Conservation (phyloP, 2,888 invertebrate species). For the Melitaea athalia region DNA sequence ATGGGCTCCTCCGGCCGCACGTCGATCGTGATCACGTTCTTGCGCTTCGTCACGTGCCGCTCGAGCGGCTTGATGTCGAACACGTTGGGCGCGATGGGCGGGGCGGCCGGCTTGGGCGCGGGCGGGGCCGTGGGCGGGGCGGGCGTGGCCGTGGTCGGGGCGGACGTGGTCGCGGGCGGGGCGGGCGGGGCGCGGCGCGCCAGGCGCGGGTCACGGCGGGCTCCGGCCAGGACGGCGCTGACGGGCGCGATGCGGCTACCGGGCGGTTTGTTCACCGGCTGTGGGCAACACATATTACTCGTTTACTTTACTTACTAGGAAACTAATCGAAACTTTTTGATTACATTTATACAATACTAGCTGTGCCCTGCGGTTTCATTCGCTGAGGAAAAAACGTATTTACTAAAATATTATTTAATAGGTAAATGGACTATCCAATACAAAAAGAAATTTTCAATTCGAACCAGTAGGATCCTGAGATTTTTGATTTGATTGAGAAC, state of each 20-base stretch:
- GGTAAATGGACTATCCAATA: too few relatives aligned
- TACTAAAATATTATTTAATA: too few relatives aligned
- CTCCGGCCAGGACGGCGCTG: slow-evolving; percentile 59
- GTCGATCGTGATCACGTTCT: slow-evolving; percentile 76
- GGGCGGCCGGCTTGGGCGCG: slow-evolving; percentile 36
- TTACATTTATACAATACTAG: too few relatives aligned
- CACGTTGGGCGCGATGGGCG: slow-evolving; percentile 64
- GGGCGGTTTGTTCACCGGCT: slow-evolving; percentile 64
- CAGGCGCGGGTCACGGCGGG: slow-evolving; percentile 60
- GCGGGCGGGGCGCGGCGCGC: slow-evolving; percentile 37
- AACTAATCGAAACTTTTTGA: too few relatives aligned
- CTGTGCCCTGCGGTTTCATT: too few relatives aligned
- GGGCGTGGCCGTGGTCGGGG: slow-evolving; percentile 30
- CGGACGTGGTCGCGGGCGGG: slow-evolving; percentile 39
- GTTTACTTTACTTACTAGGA: too few relatives aligned
- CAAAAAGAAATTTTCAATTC: too few relatives aligned
- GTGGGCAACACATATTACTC: slow-evolving; percentile 42
- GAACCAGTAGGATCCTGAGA: too few relatives aligned
- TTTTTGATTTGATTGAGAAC: too few relatives aligned
- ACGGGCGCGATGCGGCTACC: slow-evolving; percentile 68
- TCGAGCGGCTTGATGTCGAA: slow-evolving; percentile 77
- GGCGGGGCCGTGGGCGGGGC: slow-evolving; percentile 40
- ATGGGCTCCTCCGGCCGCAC: slow-evolving; percentile 47
- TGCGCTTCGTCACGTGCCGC: slow-evolving; percentile 60
- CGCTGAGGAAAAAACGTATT: too few relatives aligned